phyloP scores from a whole-genome alignment of 2,797 vertebrate genomes.

The Buceros bicornis region DNA sequence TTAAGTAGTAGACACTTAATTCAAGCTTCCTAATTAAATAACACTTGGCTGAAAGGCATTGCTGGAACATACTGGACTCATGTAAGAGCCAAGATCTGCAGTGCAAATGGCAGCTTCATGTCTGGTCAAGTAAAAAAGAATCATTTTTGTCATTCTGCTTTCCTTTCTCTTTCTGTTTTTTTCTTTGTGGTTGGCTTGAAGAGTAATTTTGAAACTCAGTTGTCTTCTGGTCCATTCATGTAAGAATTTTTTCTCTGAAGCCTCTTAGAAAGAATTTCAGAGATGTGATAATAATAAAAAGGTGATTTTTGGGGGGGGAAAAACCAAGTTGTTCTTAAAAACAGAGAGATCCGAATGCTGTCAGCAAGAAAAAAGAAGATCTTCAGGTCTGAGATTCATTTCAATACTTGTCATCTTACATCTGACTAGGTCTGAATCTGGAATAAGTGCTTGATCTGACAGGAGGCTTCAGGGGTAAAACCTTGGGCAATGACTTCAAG shows the following conservation, averaged over 20 bases:
- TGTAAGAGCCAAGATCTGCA: neutral
- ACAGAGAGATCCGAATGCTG: neutral
- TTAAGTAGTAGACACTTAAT: neutral
- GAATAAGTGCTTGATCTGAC: neutral
- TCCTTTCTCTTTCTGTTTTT: neutral
- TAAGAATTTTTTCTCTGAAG: neutral
- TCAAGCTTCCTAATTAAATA: neutral
- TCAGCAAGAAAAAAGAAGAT: neutral
- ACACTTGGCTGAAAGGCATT: accelerated
- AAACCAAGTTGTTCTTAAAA: neutral
- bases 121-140: neutral
- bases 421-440: neutral
- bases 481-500: neutral
- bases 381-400: neutral
- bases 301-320: neutral
- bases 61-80: neutral
- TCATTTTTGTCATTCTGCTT: neutral
- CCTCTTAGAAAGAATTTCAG: neutral
- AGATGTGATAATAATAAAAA: neutral
- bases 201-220: neutral
- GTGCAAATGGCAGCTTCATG: neutral
- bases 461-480: neutral
- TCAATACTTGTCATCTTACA: neutral
- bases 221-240: neutral
- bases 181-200: neutral